Base-by-base conservation (phyloP, 2,113 vertebrate genomes). In the Gadus chalcogrammus region DNA sequence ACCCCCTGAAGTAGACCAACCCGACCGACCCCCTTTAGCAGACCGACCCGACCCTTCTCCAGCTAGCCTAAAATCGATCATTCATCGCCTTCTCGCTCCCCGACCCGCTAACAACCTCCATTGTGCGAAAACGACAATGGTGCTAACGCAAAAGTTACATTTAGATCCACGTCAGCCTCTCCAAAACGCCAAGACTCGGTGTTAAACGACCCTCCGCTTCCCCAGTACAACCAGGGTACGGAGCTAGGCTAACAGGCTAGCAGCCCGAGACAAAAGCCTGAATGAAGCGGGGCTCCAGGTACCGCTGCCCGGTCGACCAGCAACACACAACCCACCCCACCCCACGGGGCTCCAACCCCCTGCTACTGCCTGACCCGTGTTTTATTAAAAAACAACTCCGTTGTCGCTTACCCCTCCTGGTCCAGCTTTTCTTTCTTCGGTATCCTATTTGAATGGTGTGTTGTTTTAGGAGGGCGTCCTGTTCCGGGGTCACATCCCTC, bases 401-500 rank as follows among this genome's bases (percentile, higher is more conserved):
- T 15, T n/a, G 1, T 58, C 55, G 67, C 92, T 92, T 88, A 93
- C 92, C 92, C 91, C 89, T 93, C 90, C 91, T 91, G 90, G 82
- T 92, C 91, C 89, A 92, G 92, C 83, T 88, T 89, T 91, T 88
- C 86, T 88, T 86, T 90, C 78, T 88, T 85, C 84, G 86, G 80
- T 85, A 85, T 82, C 87, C 72, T 89, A 85, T 90, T 88, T 91
- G 90, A 92, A 91, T 89, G 88, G 82, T 79, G 88, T 92, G 89
- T 91, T 90, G 85, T 89, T 91, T 84, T 90, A 81, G 82, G 83
- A 88, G 89, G 85, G 87, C 85, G 89, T 92, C 89, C 91, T 90
- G 91, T 93, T 93, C 91, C 91, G 91, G 91, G 91, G 91, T 93
- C 92, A 93, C 92, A 93, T 93, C 91, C 91, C 91, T 91, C 91